These are phyloP conservation scores for Toxotes lorentzi DNA, from an alignment of 2,797 vertebrate genomes.

Conservation along the genomic window DNA sequence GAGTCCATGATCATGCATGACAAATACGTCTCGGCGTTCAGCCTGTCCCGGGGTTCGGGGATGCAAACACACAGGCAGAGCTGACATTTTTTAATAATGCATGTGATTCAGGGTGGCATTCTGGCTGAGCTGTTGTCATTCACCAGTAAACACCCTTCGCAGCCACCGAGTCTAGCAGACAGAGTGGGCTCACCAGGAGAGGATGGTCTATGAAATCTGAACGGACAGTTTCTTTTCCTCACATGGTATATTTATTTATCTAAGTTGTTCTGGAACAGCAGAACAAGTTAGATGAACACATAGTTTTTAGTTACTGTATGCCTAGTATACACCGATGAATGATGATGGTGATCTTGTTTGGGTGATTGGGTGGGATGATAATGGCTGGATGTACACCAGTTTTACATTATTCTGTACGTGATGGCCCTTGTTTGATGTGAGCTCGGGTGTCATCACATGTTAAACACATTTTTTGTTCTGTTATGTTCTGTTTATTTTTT, in stretches of 20 bases:
- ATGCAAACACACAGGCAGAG: slow-evolving; percentile 59
- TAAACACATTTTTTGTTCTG: not conserved
- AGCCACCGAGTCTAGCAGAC: slow-evolving; percentile 39
- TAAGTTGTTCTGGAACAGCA: not conserved
- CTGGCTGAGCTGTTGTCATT: slow-evolving; percentile 72
- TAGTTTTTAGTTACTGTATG: not conserved
- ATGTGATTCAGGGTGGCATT: slow-evolving; percentile 74
- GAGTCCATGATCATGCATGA: slow-evolving; percentile 58
- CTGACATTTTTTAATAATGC: slow-evolving; percentile 80
- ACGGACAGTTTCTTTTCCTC: slow-evolving; percentile 1
- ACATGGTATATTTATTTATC: not conserved
- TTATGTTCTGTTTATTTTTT: not conserved
- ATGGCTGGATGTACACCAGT: not conserved
- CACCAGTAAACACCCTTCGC: slow-evolving; percentile 66
- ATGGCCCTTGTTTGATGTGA: not conserved
- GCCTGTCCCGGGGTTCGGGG: slow-evolving; percentile 39
- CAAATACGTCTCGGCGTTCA: slow-evolving; percentile 31
- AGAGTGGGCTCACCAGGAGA: slow-evolving; percentile 20
- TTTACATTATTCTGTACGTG: not conserved
- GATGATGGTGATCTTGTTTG: not conserved
- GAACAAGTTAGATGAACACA: not conserved
- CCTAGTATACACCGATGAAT: not conserved
- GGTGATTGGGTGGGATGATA: not conserved
- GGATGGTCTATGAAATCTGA: slow-evolving; percentile 45
- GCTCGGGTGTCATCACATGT: not conserved